phyloP scores from a whole-genome alignment of 2,113 vertebrate species.

The Lepus timidus region DNA sequence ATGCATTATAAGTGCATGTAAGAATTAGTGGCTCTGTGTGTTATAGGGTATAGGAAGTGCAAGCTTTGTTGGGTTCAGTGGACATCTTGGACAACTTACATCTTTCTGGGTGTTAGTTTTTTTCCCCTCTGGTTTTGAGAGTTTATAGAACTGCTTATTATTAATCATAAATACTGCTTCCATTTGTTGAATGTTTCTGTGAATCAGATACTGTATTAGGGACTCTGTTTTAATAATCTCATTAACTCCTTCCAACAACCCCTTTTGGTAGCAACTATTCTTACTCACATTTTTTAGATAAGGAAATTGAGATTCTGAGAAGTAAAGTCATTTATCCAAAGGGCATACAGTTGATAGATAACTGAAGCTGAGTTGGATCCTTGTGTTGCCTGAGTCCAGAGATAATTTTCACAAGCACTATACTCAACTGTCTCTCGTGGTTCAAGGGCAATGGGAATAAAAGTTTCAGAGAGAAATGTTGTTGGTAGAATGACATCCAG shows the following conservation, averaged over 20 bases:
- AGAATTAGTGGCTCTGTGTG: not conserved
- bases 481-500: not conserved
- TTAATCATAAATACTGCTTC: not conserved
- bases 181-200: not conserved
- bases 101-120: not conserved
- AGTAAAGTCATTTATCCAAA: not conserved
- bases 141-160: not conserved
- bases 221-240: not conserved
- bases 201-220: not conserved
- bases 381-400: not conserved
- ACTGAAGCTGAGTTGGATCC: not conserved
- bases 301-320: conserved; percentile 30
- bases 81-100: not conserved
- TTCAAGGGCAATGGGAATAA: not conserved
- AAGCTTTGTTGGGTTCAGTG: not conserved
- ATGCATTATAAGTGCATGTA: not conserved
- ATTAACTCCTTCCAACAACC: not conserved
- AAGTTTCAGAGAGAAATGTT: not conserved
- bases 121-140: not conserved
- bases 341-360: not conserved
- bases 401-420: not conserved
- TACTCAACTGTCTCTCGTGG: not conserved
- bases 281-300: not conserved
- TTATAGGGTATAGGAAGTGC: not conserved
- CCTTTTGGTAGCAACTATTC: not conserved